Evolutionary conservation across 2,888 invertebrate genomes (phyloP).

Genomic region (Pristionchus maxplancki): DNA sequence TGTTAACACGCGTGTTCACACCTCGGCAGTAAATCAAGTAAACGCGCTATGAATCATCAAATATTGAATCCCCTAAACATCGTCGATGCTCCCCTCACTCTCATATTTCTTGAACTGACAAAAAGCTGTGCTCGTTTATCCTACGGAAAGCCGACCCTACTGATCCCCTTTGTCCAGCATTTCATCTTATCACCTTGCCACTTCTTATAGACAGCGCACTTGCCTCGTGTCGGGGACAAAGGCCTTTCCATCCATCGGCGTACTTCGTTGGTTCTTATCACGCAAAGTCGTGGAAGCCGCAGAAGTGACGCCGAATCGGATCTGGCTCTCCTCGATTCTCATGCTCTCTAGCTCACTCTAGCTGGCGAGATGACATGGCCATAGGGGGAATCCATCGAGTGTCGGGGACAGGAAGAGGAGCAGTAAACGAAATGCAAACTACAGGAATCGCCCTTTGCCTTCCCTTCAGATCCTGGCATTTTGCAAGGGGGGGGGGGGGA

Average conservation of each 20-base stretch:
- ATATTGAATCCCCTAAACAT: too few relatives aligned
- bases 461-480: too few relatives aligned
- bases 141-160: too few relatives aligned
- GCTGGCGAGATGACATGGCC: neutral
- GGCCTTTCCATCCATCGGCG: neutral
- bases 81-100: too few relatives aligned
- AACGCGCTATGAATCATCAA: too few relatives aligned
- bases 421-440: neutral
- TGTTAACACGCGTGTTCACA: too few relatives aligned
- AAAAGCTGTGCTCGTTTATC: too few relatives aligned
- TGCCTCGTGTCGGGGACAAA: neutral
- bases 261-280: neutral
- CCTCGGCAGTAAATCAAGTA: too few relatives aligned
- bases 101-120: too few relatives aligned
- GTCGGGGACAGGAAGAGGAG: neutral
- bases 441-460: neutral
- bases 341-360: neutral
- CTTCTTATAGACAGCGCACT: neutral
- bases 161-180: neutral
- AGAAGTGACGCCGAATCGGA: neutral
- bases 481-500: too few relatives aligned
- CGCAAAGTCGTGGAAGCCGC: neutral
- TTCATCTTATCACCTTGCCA: neutral
- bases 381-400: neutral
- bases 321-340: neutral